A percentile compares a stretch with the other conserved stretches of the same genome.
Evolutionary conservation across 2,797 vertebrate species (phyloP).

Genomic region (Orestias chungarensis): DNA sequence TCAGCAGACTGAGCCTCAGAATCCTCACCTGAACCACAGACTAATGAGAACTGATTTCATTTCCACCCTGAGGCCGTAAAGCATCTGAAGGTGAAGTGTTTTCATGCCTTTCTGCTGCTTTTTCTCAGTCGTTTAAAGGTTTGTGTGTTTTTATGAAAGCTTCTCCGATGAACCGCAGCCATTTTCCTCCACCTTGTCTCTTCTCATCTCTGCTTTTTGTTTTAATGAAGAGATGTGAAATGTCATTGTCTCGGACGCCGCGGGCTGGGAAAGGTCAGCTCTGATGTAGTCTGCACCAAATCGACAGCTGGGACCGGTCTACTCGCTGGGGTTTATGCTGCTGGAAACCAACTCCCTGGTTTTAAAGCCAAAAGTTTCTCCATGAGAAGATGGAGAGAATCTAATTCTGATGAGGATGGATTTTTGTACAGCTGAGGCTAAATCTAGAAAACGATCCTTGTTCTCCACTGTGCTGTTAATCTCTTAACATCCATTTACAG

Average conservation of each 20-base stretch:
- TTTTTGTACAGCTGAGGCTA: neutral
- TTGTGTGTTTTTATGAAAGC: no score
- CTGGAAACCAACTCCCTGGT: neutral
- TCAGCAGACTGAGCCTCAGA: neutral
- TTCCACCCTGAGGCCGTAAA: neutral
- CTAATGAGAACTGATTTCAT: neutral
- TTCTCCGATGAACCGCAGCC: neutral
- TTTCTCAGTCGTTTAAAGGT: neutral
- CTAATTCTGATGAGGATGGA: no score
- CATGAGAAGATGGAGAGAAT: no score
- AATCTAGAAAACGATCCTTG: no score
- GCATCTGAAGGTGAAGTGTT: neutral
- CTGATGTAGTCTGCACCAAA: neutral
- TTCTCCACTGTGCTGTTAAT: no score
- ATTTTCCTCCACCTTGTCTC: neutral
- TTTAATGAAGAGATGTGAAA: constrained; percentile 5
- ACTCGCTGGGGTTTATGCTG: neutral
- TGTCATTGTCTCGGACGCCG: neutral
- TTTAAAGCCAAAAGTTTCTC: neutral
- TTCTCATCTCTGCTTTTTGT: neutral
- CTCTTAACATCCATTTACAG: neutral
- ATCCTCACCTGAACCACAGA: neutral
- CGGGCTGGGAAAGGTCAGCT: constrained; percentile 1
- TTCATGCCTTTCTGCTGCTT: neutral
- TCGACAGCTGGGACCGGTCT: neutral